A percentile compares a stretch with the other conserved stretches of the same genome.
These are phyloP conservation scores for Amphiprion clarkii DNA, from an alignment of 2,797 vertebrate species.

Conservation along the genomic window DNA sequence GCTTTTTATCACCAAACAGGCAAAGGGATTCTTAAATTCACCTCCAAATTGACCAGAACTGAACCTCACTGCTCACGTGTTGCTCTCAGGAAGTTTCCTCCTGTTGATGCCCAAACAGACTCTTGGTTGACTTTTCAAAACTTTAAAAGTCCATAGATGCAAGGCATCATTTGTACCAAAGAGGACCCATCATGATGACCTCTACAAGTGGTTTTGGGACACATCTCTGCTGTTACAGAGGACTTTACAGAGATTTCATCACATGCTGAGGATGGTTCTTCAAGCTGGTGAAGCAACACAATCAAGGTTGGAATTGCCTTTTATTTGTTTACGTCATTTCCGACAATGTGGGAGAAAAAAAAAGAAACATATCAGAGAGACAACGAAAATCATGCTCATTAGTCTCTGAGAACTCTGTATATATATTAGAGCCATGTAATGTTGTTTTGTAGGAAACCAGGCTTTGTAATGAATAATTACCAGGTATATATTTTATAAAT, in stretches of 20 bases:
- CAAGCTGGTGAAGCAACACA: neutral
- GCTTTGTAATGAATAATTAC: constrained; percentile 11
- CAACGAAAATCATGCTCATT: neutral
- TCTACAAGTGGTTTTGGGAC: neutral
- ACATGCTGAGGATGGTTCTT: neutral
- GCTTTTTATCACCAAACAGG: constrained; percentile 15
- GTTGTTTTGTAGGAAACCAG: neutral
- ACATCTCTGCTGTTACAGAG: neutral
- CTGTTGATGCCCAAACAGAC: neutral
- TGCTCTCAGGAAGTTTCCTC: neutral
- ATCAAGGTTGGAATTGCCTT: neutral
- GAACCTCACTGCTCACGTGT: neutral
- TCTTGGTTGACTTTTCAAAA: neutral
- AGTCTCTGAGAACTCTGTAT: neutral
- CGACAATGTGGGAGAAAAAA: neutral
- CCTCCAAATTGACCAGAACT: neutral
- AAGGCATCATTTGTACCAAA: neutral
- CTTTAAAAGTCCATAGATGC: neutral
- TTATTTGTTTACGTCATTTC: constrained; percentile 24
- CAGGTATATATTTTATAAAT: constrained; percentile 11
- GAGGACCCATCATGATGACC: neutral
- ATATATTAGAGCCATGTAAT: neutral
- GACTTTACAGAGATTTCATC: neutral
- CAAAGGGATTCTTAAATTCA: neutral
- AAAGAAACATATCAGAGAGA: neutral